A percentile compares a stretch with the other conserved stretches of the same genome.
Evolutionary conservation across 2,113 vertebrate genomes (phyloP).

Genomic region (Pampusana beccarii): DNA sequence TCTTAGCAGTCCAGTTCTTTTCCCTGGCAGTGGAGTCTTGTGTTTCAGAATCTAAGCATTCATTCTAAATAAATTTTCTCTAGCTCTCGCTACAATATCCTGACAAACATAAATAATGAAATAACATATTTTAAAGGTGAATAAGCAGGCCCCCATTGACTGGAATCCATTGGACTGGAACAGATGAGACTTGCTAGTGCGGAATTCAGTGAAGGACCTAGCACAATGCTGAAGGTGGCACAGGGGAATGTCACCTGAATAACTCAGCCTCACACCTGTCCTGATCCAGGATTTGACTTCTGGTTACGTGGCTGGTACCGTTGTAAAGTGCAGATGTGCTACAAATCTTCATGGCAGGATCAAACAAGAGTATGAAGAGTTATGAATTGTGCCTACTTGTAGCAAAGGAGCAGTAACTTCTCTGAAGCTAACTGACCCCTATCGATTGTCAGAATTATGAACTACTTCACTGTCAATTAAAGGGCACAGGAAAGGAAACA

Average conservation of each 20-base stretch:
- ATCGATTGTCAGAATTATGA: neutral
- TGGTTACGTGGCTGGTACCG: neutral
- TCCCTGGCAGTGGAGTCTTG: neutral
- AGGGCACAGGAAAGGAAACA: neutral
- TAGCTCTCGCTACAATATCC: neutral
- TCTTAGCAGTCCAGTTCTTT: neutral
- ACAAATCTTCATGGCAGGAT: neutral
- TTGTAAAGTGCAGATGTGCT: neutral
- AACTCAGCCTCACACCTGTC: neutral
- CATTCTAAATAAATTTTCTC: neutral
- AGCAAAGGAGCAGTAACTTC: neutral
- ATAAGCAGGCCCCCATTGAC: neutral
- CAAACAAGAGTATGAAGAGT: neutral
- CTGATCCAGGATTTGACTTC: neutral
- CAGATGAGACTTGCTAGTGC: neutral
- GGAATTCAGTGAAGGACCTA: neutral
- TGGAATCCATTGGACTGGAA: neutral
- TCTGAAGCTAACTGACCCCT: neutral
- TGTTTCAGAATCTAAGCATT: neutral
- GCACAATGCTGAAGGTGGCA: neutral
- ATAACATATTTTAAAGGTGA: neutral
- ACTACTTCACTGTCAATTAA: neutral
- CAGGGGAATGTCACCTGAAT: neutral
- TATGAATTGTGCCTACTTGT: neutral
- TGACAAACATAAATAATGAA: neutral